Evolutionary conservation across 2,888 invertebrate genomes (phyloP), one percentile per base, ranked within the genome.

Genomic region (Laspeyria flexula): DNA sequence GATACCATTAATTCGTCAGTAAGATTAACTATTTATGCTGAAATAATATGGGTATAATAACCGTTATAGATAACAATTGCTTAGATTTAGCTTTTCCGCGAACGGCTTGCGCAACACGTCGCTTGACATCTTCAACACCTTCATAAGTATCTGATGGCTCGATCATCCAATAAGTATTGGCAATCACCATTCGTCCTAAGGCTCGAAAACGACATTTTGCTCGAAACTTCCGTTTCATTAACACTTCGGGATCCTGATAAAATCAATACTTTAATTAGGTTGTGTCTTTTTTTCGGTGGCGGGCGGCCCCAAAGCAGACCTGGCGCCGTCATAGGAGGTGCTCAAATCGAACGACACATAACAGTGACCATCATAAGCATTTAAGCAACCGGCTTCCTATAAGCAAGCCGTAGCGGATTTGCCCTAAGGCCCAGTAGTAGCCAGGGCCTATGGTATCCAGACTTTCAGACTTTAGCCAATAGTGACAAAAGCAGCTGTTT

Each of bases 171-270:
- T 88, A 89, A 0, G 86, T 63, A 70, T 95, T 95, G 5, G 90
- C 88, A 65, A 94, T 88, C 0, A 94, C 94, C 59, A 93, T 71
- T 0, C 94, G 92, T 0, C 93, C 93, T 0, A 94, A 60, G 0
- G 93, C 94, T 35, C 92, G 91, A 61, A 95, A 95, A 46, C 87
- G 82, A 55, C 91, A 88, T 78, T 92, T 93, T 0, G 93, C 93
- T 11, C 76, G 77, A 43, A 91, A 89, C 52, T 90, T 93, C 50
- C 73, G 79, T 45, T 63, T 77, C 85, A 88, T 80, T 31, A 64
- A 52, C 55, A 81, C 81, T 60, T 89, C 89, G 1, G 90, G 88
- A 55, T 89, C 88, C 92, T 91, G 33, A 31, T 49, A 44, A 7
- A 25, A 25, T 7, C 1, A 6, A 7, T 5, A 18, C 18, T 3